Evolutionary conservation across 2,888 invertebrate genomes (phyloP).

Genomic region (Phytoseiulus persimilis): DNA sequence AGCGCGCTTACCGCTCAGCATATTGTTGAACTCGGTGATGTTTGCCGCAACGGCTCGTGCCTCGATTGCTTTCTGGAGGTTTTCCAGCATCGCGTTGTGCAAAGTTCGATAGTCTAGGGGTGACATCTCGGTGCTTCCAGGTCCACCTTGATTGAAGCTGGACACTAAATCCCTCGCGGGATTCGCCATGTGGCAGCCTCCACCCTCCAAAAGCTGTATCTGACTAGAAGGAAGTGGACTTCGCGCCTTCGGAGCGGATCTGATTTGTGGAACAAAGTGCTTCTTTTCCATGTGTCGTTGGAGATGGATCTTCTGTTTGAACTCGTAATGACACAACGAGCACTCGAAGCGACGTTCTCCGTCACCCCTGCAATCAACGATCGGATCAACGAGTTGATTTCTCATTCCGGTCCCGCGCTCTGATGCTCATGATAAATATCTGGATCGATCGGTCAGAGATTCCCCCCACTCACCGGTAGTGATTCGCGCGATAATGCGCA

Average conservation of each 20-base stretch:
- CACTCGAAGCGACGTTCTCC: slow-evolving; percentile 32
- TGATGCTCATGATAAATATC: neutral
- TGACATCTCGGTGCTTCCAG: neutral
- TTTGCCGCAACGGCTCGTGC: slow-evolving; percentile 11
- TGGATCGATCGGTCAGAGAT: neutral
- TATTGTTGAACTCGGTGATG: slow-evolving; percentile 23
- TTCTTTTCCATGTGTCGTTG: slow-evolving; percentile 37
- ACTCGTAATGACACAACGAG: slow-evolving; percentile 31
- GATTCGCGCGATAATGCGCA: slow-evolving; percentile 31
- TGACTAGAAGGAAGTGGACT: slow-evolving; percentile 38
- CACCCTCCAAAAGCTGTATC: slow-evolving; percentile 30
- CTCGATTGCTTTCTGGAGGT: slow-evolving; percentile 36
- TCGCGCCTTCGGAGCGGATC: slow-evolving; percentile 34
- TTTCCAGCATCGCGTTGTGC: slow-evolving; percentile 36
- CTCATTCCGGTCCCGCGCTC: neutral
- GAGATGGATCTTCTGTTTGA: slow-evolving; percentile 35
- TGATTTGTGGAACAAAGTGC: slow-evolving; percentile 35
- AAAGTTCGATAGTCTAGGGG: slow-evolving; percentile 33
- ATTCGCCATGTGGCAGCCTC: neutral
- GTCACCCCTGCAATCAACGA: neutral
- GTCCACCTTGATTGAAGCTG: neutral
- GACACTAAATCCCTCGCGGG: neutral
- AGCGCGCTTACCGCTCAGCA: slow-evolving; percentile 1
- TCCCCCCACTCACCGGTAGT: neutral
- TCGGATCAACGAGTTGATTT: neutral